These are phyloP conservation scores for Chrysomela aeneicollis DNA, from an alignment of 2,888 invertebrate genomes.

Conservation along the genomic window DNA sequence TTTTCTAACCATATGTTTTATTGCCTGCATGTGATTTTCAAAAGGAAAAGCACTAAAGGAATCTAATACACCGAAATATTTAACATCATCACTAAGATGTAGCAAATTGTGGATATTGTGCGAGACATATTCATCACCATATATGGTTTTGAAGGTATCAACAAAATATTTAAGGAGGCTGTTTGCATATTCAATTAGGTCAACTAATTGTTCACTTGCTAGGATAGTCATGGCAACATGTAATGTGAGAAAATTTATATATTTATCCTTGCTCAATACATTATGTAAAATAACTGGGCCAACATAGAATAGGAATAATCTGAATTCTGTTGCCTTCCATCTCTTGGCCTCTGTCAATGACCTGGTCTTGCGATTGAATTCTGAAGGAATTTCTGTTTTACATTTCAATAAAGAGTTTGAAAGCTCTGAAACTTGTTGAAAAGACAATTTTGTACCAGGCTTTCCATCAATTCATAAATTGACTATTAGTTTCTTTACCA, in stretches of 20 bases:
- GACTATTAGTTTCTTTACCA: constrained; percentile 26
- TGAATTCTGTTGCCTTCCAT: constrained; percentile 25
- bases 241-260: constrained; percentile 19
- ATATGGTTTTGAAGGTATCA: constrained; percentile 21
- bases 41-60: constrained; percentile 10
- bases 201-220: constrained; percentile 9
- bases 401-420: background rate
- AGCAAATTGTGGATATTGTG: constrained; percentile 19
- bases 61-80: constrained; percentile 18
- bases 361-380: constrained; percentile 22
- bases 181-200: constrained; percentile 20
- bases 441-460: constrained; percentile 16
- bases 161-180: constrained; percentile 25
- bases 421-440: constrained; percentile 3
- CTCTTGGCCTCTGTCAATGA: constrained; percentile 13
- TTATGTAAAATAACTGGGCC: background rate
- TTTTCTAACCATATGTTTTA: constrained; percentile 11
- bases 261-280: constrained; percentile 12
- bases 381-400: constrained; percentile 9
- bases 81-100: constrained; percentile 13
- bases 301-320: constrained; percentile 17
- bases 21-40: constrained; percentile 12
- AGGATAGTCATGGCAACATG: constrained; percentile 24
- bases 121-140: constrained; percentile 19
- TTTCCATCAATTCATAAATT: constrained; percentile 21